Evolutionary conservation across 2,888 invertebrate species (phyloP).

Genomic region (Netelia fuscicornis): DNA sequence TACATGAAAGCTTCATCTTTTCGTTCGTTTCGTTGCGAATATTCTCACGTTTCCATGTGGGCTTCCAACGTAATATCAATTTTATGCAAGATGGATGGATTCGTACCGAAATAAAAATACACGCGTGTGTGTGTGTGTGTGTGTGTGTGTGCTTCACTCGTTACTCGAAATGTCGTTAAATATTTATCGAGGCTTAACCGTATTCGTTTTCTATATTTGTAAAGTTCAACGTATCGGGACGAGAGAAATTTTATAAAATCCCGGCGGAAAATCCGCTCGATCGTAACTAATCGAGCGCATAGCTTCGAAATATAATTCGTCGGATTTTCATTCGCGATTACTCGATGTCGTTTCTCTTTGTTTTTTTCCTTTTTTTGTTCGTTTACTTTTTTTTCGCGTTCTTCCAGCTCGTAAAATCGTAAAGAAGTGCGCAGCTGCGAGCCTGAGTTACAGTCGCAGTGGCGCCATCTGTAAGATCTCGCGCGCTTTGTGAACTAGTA

Average conservation of each 20-base stretch:
- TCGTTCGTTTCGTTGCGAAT: background rate
- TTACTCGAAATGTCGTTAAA: background rate
- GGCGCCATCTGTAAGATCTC: too few species aligned
- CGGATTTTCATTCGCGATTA: too few species aligned
- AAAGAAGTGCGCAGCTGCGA: too few species aligned
- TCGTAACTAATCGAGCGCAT: too few species aligned
- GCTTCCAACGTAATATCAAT: background rate
- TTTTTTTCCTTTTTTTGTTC: too few species aligned
- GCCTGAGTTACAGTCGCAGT: too few species aligned
- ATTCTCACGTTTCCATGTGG: background rate
- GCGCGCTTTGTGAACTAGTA: too few species aligned
- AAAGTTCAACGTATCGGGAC: background rate
- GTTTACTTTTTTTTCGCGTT: too few species aligned
- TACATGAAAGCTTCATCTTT: conserved; percentile 16
- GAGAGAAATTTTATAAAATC: background rate
- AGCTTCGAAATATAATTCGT: too few species aligned
- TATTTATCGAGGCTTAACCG: background rate
- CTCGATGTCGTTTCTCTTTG: too few species aligned
- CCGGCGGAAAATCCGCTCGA: background rate
- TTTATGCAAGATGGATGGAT: background rate
- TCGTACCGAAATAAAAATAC: background rate
- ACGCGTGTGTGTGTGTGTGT: background rate
- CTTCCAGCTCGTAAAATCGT: too few species aligned
- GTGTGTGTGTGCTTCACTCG: background rate
- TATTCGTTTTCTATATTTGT: background rate